Evolutionary conservation across 2,888 invertebrate species (phyloP).

Genomic region (Cylloceria caligata): DNA sequence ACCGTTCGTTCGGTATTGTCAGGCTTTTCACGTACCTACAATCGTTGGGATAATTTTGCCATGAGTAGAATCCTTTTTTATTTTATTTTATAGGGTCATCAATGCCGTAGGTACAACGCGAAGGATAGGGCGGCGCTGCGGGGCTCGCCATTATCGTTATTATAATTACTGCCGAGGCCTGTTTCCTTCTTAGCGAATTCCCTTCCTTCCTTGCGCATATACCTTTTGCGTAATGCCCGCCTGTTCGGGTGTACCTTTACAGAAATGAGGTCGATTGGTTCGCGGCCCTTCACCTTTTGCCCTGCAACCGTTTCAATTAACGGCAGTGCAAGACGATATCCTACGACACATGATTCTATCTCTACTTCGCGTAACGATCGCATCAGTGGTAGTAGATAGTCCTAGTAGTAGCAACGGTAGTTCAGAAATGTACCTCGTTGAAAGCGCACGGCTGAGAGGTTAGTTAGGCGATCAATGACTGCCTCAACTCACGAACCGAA

Average conservation of each 20-base stretch:
- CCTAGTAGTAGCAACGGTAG: not conserved
- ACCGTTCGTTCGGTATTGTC: not conserved
- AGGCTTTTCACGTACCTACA: not conserved
- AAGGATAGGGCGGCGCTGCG: not conserved
- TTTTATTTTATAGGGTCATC: not conserved
- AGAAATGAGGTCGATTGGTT: conserved; percentile 52
- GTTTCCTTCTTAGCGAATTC: not conserved
- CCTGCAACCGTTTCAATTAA: conserved; percentile 47
- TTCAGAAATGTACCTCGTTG: conserved; percentile 25
- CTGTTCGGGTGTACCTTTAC: conserved; percentile 35
- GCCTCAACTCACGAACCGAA: conserved; percentile 46
- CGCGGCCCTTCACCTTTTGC: conserved; percentile 21
- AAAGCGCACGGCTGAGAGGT: conserved; percentile 14
- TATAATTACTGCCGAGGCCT: conserved; percentile 29
- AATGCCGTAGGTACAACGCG: not conserved
- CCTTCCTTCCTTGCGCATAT: conserved; percentile 5
- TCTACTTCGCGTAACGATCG: conserved; percentile 6
- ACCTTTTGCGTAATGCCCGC: not conserved
- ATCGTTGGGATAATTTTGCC: not conserved
- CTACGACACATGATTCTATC: conserved; percentile 22
- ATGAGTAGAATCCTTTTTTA: conserved; percentile 1
- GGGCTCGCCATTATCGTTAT: conserved; percentile 33
- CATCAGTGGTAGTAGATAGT: not conserved
- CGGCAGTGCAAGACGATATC: conserved; percentile 43
- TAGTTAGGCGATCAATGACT: conserved; percentile 45